These are phyloP conservation scores for Ctenopoma multispine DNA, from an alignment of 2,797 vertebrate species.

Conservation along the genomic window DNA sequence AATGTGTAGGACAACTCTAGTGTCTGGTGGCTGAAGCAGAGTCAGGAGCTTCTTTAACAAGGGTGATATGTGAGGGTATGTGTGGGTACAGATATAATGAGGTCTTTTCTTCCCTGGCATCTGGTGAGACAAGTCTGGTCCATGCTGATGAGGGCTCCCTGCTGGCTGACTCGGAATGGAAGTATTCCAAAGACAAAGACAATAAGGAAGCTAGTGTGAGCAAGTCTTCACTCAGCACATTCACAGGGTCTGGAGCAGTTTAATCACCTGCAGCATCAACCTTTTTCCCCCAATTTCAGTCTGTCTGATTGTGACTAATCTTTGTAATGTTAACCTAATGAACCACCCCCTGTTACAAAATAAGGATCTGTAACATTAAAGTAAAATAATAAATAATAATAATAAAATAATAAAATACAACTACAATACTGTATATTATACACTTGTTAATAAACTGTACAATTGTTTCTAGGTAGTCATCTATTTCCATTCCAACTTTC, in stretches of 20 bases:
- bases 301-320: neutral
- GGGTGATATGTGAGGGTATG: conserved; percentile 2
- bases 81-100: neutral
- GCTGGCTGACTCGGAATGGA: neutral
- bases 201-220: neutral
- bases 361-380: no score
- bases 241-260: neutral
- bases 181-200: neutral
- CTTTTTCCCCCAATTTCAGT: neutral
- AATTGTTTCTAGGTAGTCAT: no score
- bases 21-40: conserved; percentile 4
- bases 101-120: neutral
- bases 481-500: no score
- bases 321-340: no score
- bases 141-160: conserved; percentile 12
- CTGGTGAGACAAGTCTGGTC: conserved; percentile 9
- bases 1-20: conserved; percentile 3
- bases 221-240: neutral
- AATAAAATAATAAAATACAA: no score
- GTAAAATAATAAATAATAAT: no score
- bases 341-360: no score
- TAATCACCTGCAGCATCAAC: conserved; percentile 10
- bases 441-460: no score
- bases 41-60: neutral
- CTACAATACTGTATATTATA: no score